Conservation (phyloP, 2,888 invertebrate species). For the Tetramorium bicarinatum region DNA sequence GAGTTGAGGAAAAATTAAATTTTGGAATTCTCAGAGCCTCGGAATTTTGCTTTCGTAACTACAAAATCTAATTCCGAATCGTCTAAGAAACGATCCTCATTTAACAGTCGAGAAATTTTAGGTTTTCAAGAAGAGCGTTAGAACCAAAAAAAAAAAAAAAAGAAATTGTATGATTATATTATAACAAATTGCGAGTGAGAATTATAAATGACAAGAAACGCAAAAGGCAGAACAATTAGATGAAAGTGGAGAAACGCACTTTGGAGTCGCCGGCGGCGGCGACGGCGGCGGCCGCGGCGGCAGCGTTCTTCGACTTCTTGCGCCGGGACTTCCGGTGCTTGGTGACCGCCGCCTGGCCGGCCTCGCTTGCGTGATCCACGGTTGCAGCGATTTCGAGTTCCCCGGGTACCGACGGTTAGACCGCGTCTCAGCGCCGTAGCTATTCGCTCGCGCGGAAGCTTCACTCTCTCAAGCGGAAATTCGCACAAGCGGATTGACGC, state of each 20-base stretch:
- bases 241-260: constrained; percentile 62
- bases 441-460: constrained; percentile 22
- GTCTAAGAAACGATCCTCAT: background rate
- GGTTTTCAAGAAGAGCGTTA: background rate
- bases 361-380: constrained; percentile 76
- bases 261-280: constrained; percentile 73
- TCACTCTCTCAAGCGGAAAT: background rate
- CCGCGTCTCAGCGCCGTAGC: constrained; percentile 13
- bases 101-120: background rate
- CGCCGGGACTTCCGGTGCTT: constrained; percentile 81
- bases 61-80: background rate
- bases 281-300: constrained; percentile 61
- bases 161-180: background rate
- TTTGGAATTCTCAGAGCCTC: background rate
- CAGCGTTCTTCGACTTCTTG: constrained; percentile 77
- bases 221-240: background rate
- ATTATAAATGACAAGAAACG: background rate
- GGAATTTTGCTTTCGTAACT: background rate
- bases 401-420: constrained; percentile 1
- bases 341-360: constrained; percentile 75
- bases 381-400: constrained; percentile 64
- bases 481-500: constrained; percentile 15
- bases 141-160: background rate
- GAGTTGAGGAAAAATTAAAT: background rate
- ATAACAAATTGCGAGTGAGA: constrained; percentile 1